These are phyloP conservation scores for Cottus gobio DNA, from an alignment of 2,113 vertebrate species.

Conservation along the genomic window DNA sequence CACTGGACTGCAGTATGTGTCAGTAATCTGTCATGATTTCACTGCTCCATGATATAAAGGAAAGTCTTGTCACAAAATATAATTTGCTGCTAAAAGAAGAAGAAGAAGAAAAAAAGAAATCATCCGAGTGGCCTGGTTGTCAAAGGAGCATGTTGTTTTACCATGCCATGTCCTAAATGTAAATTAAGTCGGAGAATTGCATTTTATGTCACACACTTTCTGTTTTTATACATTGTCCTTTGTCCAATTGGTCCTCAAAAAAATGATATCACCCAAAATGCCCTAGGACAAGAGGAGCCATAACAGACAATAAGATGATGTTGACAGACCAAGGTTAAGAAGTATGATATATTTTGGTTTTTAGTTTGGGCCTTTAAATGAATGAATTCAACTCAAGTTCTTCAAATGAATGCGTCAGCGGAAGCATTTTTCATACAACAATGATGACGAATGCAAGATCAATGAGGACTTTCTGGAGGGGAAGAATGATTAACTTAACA, in stretches of 20 bases:
- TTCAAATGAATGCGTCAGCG: slow-evolving; percentile 8
- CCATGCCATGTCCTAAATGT: neutral
- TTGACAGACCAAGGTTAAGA: neutral
- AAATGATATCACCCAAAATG: neutral
- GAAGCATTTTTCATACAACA: slow-evolving; percentile 14
- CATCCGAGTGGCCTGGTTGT: neutral
- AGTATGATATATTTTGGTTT: neutral
- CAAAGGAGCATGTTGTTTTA: neutral
- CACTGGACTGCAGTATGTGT: slow-evolving; percentile 15
- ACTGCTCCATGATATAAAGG: slow-evolving; percentile 14
- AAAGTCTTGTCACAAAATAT: slow-evolving; percentile 20
- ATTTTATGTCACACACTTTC: neutral
- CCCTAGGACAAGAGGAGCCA: neutral
- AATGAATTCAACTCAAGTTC: slow-evolving; percentile 10
- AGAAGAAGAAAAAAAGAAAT: neutral
- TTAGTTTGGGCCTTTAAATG: neutral
- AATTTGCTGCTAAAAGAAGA: neutral
- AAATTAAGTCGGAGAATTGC: neutral
- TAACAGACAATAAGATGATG: neutral
- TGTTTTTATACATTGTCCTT: neutral
- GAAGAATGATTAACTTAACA: slow-evolving; percentile 9
- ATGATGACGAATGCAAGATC: slow-evolving; percentile 26
- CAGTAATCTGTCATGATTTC: slow-evolving; percentile 46
- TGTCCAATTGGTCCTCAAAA: neutral
- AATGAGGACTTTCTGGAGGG: slow-evolving; percentile 6